phyloP scores from a whole-genome alignment of 2,113 vertebrate genomes.

The Dendrocopos noguchii region DNA sequence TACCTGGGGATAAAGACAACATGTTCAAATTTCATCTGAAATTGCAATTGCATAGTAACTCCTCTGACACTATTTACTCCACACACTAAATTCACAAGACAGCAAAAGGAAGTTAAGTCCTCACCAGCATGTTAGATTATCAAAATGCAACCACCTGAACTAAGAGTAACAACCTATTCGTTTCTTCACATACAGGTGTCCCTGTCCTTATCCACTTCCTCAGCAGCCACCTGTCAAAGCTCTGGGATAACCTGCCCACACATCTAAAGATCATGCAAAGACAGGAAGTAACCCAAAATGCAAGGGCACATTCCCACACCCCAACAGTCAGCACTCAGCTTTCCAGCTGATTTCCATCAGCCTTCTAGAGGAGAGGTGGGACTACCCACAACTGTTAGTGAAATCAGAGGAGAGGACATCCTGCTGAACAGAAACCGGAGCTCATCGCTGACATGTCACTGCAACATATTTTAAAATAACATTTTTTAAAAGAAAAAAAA shows the following conservation, averaged over 20 bases:
- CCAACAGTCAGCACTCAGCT: neutral
- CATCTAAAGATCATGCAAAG: neutral
- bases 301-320: accelerated
- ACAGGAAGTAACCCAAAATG: neutral
- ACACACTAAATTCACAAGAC: accelerated
- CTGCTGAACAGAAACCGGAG: neutral
- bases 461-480: neutral
- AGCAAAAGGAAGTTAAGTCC: neutral
- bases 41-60: neutral
- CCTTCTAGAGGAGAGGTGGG: neutral
- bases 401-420: neutral
- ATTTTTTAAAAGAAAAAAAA: neutral
- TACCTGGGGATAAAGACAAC: neutral
- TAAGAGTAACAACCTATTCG: neutral
- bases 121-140: neutral
- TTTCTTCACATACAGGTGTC: neutral
- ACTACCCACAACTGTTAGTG: accelerated
- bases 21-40: neutral
- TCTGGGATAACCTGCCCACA: accelerated
- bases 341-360: neutral
- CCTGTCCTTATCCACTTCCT: neutral
- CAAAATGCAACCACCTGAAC: neutral
- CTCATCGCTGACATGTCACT: neutral
- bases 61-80: neutral
- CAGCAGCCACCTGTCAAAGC: neutral